phyloP scores from a whole-genome alignment of 23 tunicate genomes.

The Phallusia fumigata region DNA sequence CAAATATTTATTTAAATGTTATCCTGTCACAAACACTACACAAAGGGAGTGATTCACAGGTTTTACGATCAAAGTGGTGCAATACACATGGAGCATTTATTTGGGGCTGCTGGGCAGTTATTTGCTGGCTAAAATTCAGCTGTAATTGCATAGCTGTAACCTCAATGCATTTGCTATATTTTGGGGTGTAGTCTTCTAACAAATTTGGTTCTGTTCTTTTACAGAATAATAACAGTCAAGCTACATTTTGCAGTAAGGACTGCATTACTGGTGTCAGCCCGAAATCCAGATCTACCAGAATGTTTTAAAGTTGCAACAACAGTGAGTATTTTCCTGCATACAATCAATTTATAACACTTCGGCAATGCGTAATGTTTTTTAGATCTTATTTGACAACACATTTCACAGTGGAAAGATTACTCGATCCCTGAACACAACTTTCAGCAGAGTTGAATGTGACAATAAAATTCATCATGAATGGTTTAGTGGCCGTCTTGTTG shows the following conservation, averaged over 20 bases:
- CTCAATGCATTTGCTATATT: too few species aligned
- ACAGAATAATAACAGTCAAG: slow-evolving; percentile 22
- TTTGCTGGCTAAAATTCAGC: too few species aligned
- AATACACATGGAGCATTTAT: too few species aligned
- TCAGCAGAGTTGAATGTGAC: slow-evolving; percentile 10
- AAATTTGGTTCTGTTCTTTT: neutral
- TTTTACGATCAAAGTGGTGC: too few species aligned
- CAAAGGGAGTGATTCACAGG: too few species aligned
- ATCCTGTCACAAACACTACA: too few species aligned
- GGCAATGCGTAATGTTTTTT: neutral
- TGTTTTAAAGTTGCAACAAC: slow-evolving; percentile 26
- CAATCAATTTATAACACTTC: neutral
- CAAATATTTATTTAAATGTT: too few species aligned
- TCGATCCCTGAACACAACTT: slow-evolving; percentile 23
- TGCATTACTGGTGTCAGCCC: slow-evolving; percentile 14
- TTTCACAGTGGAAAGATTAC: slow-evolving; percentile 50
- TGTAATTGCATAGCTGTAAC: too few species aligned
- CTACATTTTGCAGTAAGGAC: slow-evolving; percentile 32
- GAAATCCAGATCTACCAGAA: slow-evolving; percentile 17
- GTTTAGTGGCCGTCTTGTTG: neutral
- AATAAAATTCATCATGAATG: neutral
- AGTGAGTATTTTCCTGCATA: slow-evolving; percentile 10
- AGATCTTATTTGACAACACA: slow-evolving; percentile 41
- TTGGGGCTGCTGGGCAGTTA: too few species aligned
- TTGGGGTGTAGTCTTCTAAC: too few species aligned